phyloP scores from a whole-genome alignment of 2,888 invertebrate genomes.

The Frankliniella fusca region DNA sequence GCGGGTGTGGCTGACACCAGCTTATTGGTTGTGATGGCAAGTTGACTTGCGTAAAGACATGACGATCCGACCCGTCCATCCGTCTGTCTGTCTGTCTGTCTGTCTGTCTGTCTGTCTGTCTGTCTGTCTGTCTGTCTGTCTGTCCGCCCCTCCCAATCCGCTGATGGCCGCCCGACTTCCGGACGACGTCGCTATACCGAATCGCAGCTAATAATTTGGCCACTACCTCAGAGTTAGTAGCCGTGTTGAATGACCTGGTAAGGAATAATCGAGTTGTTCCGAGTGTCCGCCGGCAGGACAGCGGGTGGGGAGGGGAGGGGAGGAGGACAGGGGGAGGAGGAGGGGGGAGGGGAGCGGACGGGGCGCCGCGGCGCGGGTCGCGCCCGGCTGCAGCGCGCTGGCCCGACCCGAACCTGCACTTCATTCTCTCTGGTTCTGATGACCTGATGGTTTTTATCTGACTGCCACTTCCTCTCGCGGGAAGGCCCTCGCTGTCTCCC shows the following conservation, averaged over 20 bases:
- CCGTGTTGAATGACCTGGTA: constrained; percentile 15
- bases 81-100: not conserved
- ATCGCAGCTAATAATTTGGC: constrained; percentile 22
- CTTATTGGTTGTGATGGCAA: too few species aligned
- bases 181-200: not conserved
- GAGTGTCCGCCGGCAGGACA: too few species aligned
- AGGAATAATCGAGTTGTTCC: constrained; percentile 15
- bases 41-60: too few species aligned
- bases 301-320: not conserved
- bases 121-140: too few species aligned
- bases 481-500: not conserved
- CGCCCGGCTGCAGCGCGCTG: too few species aligned
- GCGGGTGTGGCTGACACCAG: too few species aligned
- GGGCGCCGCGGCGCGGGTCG: not conserved
- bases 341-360: not conserved
- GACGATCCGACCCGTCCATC: not conserved
- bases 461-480: not conserved
- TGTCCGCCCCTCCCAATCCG: not conserved
- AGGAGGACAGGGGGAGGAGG: not conserved
- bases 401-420: too few species aligned
- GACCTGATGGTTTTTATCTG: not conserved
- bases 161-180: not conserved
- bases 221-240: not conserved
- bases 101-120: not conserved
- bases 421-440: not conserved